Base-by-base conservation (phyloP, 2,797 vertebrate species). In the Cossypha niveicapilla region DNA sequence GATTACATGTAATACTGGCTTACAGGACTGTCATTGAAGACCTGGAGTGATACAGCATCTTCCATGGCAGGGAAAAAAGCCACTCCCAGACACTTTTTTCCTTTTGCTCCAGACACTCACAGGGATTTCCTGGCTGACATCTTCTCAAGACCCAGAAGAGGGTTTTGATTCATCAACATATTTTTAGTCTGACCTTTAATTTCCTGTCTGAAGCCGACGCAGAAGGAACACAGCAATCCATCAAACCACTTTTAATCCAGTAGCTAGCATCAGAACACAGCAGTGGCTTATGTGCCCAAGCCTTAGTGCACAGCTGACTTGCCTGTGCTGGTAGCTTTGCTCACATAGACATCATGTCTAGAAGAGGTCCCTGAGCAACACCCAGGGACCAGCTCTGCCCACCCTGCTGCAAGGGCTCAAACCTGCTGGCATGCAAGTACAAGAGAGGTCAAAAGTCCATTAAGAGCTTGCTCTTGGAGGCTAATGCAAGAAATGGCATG, bases 101-200 rank as follows among this genome's bases (percentile, higher is more conserved):
- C 5, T 81, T 82, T 79, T 82, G 65, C 11, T 19, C 21, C 35
- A 53, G 32, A 42, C 19, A 57, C 44, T 19, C 61, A 21, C 10
- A 73, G 63, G 17, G 23, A 73, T 86, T 78, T 92, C 68, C 85
- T 85, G 58, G 9, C 25, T 50, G 44, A 44, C 18, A 16, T 15
- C 28, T 73, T 51, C 35, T 54, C 78, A 44, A 56, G 8, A 79
- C 25, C 10, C 9, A 48, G 53, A 81, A 71, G 14, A 76, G 3
- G 1, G 8, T 10, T 47, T 88, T 72, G 27, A 79, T 62, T 77
- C 19, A 67, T 53, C n/a, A 71, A 28, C 13, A 3, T 77, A 48
- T 61, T 78, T 90, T 92, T 57, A 81, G 34, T 41, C 37, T 87
- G 57, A 85, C 73, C 14, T 70, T 90, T 67, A 87, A 32, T 47